Evolutionary conservation across 2,797 vertebrate species (phyloP), one percentile per base, ranked within the genome.

Genomic region (Aplochiton taeniatus): DNA sequence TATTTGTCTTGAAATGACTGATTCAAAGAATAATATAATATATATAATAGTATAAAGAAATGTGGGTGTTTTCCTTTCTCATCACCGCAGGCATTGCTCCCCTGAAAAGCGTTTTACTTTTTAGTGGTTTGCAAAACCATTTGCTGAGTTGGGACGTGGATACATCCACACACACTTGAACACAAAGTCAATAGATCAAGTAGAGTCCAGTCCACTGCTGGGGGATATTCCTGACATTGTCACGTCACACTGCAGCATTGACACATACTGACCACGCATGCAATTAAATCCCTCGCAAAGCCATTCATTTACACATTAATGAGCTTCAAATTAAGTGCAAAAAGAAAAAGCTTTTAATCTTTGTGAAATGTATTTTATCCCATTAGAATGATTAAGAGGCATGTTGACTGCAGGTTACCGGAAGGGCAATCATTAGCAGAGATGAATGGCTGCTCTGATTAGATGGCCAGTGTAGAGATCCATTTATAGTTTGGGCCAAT

Each of bases 351-450:
- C 57, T 54, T 80, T 78, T 65, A 59, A 83, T 85, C 78, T 81
- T 80, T 63, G 46, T 58, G 13, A 58, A 60, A 62, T 68, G 62
- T 67, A 60, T 47, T 43, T 60, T 42, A 43, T 43, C 63, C 53
- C 68, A 77, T 85, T 84, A 76, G 73, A 73, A 59, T 75, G 70
- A 86, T 76, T 60, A 76, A 83, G 66, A 70, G 68, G 51, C 19
- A 68, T 66, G 63, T 43, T 59, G 52, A 75, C 20, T 53, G 66
- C 74, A 71, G 46, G 65, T 74, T 74, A 76, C 51, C 57, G 70
- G 69, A 62, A 69, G 58, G 66, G 65, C 71, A 66, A 68, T 60
- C 63, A 69, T 74, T 80, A 72, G 52, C 61, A 69, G 68, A 80
- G 76, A 84, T 80, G 60, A 83, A 83, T 79, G 65, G 64, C 63